These are phyloP conservation scores for Psittacula derbiana DNA, from an alignment of 2,797 vertebrate genomes.

Conservation along the genomic window DNA sequence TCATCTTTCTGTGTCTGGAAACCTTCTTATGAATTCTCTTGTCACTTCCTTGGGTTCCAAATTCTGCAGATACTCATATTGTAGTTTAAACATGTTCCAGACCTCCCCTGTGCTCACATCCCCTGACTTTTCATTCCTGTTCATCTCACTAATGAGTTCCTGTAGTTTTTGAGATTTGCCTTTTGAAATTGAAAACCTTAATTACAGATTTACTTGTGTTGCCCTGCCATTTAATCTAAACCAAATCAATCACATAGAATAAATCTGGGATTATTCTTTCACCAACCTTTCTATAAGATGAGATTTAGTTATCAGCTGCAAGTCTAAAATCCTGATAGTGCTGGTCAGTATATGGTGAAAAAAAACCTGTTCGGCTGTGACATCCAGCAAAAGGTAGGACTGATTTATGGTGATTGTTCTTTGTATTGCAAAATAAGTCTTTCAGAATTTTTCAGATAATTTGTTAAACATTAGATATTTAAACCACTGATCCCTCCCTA, in stretches of 20 bases:
- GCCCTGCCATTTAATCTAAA: constrained; percentile 6
- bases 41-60: constrained; percentile 45
- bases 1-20: constrained; percentile 40
- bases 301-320: background rate
- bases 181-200: constrained; percentile 54
- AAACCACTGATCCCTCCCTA: background rate
- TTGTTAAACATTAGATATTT: background rate
- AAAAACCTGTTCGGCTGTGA: background rate
- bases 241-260: constrained; percentile 30
- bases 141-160: constrained; percentile 20
- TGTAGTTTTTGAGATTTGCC: constrained; percentile 18
- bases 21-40: constrained; percentile 42
- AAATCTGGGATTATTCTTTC: constrained; percentile 42
- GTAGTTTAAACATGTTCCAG: constrained; percentile 46
- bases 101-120: constrained; percentile 1
- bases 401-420: background rate
- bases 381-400: background rate
- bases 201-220: constrained; percentile 28
- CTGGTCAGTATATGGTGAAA: background rate
- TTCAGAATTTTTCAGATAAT: background rate
- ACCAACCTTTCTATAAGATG: background rate
- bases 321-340: background rate
- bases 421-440: background rate
- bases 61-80: constrained; percentile 13
- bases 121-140: background rate